Evolutionary conservation across 2,113 vertebrate genomes (phyloP), one percentile per base, ranked within the genome.

Genomic region (Dicentrarchus labrax): DNA sequence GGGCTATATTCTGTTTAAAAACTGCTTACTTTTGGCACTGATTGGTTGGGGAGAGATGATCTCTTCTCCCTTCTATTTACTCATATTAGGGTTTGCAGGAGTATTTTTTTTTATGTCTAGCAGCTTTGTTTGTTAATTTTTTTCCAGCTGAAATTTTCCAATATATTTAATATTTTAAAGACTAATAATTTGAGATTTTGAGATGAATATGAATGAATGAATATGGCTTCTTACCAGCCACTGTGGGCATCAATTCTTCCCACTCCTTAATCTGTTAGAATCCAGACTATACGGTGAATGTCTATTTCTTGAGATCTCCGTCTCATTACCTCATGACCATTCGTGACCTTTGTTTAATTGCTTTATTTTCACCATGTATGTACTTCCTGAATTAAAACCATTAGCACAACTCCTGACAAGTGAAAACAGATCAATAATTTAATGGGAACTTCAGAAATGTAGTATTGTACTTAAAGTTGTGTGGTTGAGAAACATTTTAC

Each of bases 271-370:
- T 69, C 13, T 21, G 4, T 48, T 15, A 67, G 45, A 12, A 47
- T 47, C 12, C 13, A 47, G 45, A 47, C 64, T 12, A 12, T 5
- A 38, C 19, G 24, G 30, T 22, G 8, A 5, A 74, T 48, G 13
- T 78, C 21, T 64, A 65, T 50, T 70, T 36, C 10, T 16, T 30
- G 6, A 64, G 24, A 16, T 6, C 0, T 65, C 48, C 45, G 30
- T 84, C 51, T 80, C 43, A 72, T 68, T 59, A 65, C 56, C 67
- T 79, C 67, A 43, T 50, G 30, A 51, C 66, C 10, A 36, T 39
- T 43, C 8, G 3, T 78, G 59, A 72, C 62, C 77, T 81, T 84
- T 71, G 59, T 19, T 51, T 74, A 71, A 80, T 83, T 78, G 66
- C 47, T 56, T 76, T 16, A 39, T 57, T 76, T 39, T 47, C 51